A percentile compares a stretch with the other conserved stretches of the same genome.
These are phyloP conservation scores for Coccyzus lansbergi DNA, from an alignment of 2,797 vertebrate genomes.

Conservation along the genomic window DNA sequence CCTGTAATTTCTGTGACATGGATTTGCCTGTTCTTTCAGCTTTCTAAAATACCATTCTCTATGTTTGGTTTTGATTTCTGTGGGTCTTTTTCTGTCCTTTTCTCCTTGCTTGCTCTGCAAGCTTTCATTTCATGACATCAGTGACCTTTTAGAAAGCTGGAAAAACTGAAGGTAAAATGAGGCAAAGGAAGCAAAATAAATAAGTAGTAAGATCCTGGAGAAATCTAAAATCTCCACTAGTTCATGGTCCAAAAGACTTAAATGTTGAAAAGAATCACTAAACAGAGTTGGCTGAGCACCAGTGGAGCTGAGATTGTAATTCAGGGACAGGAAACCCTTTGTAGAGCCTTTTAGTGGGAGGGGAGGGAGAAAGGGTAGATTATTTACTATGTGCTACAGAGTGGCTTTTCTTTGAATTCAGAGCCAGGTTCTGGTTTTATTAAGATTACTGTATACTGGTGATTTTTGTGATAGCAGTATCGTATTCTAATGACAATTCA, in stretches of 20 bases:
- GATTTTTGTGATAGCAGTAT: slow-evolving; percentile 27
- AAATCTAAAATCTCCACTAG: neutral
- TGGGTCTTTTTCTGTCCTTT: neutral
- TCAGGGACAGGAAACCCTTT: neutral
- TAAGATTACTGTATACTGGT: neutral
- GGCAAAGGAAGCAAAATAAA: neutral
- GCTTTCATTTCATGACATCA: neutral
- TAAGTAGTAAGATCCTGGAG: neutral
- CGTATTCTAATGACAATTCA: neutral
- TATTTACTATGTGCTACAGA: neutral
- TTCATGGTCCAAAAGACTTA: neutral
- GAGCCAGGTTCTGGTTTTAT: slow-evolving; percentile 8
- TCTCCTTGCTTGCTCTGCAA: neutral
- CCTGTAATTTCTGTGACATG: neutral
- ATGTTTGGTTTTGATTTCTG: neutral
- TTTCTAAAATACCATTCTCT: neutral
- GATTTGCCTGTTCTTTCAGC: neutral
- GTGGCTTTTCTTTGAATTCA: neutral
- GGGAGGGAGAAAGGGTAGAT: neutral
- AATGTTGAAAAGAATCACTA: neutral
- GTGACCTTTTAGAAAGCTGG: neutral
- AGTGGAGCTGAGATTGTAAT: neutral
- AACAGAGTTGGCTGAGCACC: neutral
- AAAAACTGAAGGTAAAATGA: neutral
- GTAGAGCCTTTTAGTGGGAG: neutral